Evolutionary conservation across 2,888 invertebrate species (phyloP), one percentile per base, ranked within the genome.

Genomic region (Seira musarum): DNA sequence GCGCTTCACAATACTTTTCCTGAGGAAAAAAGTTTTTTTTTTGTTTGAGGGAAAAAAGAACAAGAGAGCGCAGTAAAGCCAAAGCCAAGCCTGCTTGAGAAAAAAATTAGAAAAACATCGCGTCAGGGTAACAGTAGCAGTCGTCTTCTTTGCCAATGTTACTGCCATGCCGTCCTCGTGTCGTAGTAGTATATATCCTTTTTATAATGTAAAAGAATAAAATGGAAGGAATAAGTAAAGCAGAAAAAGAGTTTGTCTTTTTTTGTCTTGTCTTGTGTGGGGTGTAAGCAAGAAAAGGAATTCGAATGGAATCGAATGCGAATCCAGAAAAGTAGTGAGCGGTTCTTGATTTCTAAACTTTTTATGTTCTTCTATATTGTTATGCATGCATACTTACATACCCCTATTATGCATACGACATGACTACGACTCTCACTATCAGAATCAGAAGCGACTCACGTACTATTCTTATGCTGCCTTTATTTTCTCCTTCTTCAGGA

Each of bases 1-100:
- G 84, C 81, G 83, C 84, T 78, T 81, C 80, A 76, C 81, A 69
- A 74, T 72, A 73, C 75, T 65, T 66, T 77, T 64, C 24, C 30
- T 57, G 53, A 60, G 49, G 22, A 73, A 68, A 75, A 75, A 60
- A 75, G 75, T n/a, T 30, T 30, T 30, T 30, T 13, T 40, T 21
- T n/a, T 72, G 68, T 74, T 53, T 53, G 53, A 53, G 53, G n/a
- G n/a, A 53, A 53, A 13, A 2, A 30, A 30, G 30, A n/a, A n/a
- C 30, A 30, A 30, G 30, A 8, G n/a, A n/a, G n/a, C n/a, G n/a
- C n/a, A n/a, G n/a, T n/a, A n/a, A n/a, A n/a, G n/a, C n/a, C 40
- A 57, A 73, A 73, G 66, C 17, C 53, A 67, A 67, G 67, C 64
- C 40, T 65, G 30, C 30, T 30, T 30, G 30, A 8, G 8, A 30